phyloP scores from a whole-genome alignment of 2,113 vertebrate species.

The Syngnathus floridae region DNA sequence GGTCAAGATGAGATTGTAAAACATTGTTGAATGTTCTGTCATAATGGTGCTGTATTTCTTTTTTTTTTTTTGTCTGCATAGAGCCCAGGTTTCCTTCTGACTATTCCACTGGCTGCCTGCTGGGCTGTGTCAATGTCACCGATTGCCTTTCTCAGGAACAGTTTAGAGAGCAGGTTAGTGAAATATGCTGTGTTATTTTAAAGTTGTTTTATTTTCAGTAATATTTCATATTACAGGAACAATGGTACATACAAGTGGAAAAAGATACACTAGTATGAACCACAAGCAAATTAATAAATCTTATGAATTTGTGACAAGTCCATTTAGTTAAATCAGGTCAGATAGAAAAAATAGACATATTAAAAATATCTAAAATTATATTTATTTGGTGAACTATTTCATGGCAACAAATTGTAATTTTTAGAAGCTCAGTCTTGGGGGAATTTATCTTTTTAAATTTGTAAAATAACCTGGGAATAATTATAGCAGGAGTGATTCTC shows the following conservation, averaged over 20 bases:
- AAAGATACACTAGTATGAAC: too few relatives aligned
- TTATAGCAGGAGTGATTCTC: background rate
- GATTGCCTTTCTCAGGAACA: slow-evolving; percentile 91
- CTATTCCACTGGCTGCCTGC: slow-evolving; percentile 88
- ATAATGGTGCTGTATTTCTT: slow-evolving; percentile 15
- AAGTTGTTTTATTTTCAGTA: background rate
- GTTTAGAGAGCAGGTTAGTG: slow-evolving; percentile 85
- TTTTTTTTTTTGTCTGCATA: slow-evolving; percentile 57
- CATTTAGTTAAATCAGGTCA: background rate
- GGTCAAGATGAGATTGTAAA: background rate
- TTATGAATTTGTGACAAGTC: background rate
- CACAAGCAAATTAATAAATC: too few relatives aligned
- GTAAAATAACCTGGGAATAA: background rate
- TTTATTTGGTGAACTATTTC: background rate
- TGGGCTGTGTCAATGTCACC: slow-evolving; percentile 83
- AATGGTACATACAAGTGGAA: background rate
- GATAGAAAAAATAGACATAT: background rate
- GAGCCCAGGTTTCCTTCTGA: slow-evolving; percentile 83
- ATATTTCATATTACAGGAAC: background rate
- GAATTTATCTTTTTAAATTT: background rate
- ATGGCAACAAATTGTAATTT: background rate
- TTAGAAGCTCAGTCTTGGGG: background rate
- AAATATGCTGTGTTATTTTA: background rate
- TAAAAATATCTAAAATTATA: background rate
- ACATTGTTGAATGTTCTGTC: background rate